Base-by-base conservation (phyloP, 30 jellyfish, hydroid and myxozoan species). In the Haliclystus octoradiatus region DNA sequence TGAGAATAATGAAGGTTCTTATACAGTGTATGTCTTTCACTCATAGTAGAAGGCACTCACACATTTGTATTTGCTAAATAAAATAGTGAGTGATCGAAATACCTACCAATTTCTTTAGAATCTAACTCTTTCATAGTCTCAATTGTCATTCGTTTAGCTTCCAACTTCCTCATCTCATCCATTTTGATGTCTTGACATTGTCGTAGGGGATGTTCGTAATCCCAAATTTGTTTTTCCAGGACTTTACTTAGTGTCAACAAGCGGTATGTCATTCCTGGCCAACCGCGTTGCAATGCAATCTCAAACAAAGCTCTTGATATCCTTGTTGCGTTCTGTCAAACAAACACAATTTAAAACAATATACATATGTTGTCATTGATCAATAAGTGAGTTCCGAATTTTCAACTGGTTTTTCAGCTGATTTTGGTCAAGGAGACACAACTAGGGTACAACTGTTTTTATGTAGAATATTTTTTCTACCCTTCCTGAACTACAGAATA, bases 141-240 rank as follows among this genome's bases (percentile, higher is more conserved):
- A n/a, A 90, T 71, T 3, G 92, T 71, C 74, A 90, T 31, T 40
- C 74, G 70, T 63, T 77, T 77, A 3, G 76, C 73, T 73, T 83
- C 99, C 62, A 90, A n/a, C 57, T 90, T 90, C 29, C 75, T 80
- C 76, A 90, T 35, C 26, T 68, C 61, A 35, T 90, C 95, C 52
- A 83, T 80, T 9, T 79, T 77, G 66, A 88, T 28, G 46, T 92
- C 96, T 19, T 85, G 94, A 57, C 71, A 78, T 49, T 92, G 99
- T 23, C 89, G 88, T 22, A 92, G 66, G 0, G 99, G 99, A 66
- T 92, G 99, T 62, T 92, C 99, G 67, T 51, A 75, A 28, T 76
- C 89, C 99, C 99, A 92, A 34, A 84, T 61, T 68, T 75, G 94
- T 66, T 78, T 78, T 40, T 92, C 99, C 1, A 83, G 84, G 46